phyloP scores from a whole-genome alignment of 2,888 invertebrate genomes.

The Dicranocentrus wangi region DNA sequence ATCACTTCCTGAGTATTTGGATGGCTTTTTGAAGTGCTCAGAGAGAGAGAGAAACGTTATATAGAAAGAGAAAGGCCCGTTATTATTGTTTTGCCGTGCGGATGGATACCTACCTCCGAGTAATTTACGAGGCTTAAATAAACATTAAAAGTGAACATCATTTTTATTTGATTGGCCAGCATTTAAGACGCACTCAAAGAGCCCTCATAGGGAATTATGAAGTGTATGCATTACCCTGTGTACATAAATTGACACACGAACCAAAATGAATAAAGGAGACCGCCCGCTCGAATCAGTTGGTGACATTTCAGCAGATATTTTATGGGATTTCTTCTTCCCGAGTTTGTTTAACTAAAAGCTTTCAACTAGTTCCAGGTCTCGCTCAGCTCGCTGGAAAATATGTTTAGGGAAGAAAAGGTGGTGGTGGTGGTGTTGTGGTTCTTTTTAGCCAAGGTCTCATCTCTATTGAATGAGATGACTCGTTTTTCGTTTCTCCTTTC shows the following conservation, averaged over 20 bases:
- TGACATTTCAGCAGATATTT: conserved; percentile 49
- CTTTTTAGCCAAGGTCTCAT: too few relatives aligned
- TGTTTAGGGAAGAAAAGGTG: too few relatives aligned
- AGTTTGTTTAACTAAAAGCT: conserved; percentile 55
- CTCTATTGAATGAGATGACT: too few relatives aligned
- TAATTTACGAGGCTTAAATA: too few relatives aligned
- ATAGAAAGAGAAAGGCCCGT: too few relatives aligned
- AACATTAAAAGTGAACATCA: too few relatives aligned
- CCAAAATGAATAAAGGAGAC: conserved; percentile 44
- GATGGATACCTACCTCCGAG: too few relatives aligned
- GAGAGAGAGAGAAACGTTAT: too few relatives aligned
- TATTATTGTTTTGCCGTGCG: too few relatives aligned
- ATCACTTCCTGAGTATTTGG: neutral
- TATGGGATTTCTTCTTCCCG: conserved; percentile 12
- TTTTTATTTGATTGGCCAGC: neutral
- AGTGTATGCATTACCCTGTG: conserved; percentile 38
- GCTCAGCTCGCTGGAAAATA: too few relatives aligned
- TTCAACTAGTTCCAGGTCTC: conserved; percentile 37
- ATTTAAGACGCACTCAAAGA: neutral
- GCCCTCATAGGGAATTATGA: neutral
- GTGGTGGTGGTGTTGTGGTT: too few relatives aligned
- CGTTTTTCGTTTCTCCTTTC: too few relatives aligned
- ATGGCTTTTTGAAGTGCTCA: neutral
- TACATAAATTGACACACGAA: conserved; percentile 30
- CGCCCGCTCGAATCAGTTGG: conserved; percentile 34